Conservation (phyloP, 2,113 vertebrate species). For the Paradoxurus hermaphroditus region DNA sequence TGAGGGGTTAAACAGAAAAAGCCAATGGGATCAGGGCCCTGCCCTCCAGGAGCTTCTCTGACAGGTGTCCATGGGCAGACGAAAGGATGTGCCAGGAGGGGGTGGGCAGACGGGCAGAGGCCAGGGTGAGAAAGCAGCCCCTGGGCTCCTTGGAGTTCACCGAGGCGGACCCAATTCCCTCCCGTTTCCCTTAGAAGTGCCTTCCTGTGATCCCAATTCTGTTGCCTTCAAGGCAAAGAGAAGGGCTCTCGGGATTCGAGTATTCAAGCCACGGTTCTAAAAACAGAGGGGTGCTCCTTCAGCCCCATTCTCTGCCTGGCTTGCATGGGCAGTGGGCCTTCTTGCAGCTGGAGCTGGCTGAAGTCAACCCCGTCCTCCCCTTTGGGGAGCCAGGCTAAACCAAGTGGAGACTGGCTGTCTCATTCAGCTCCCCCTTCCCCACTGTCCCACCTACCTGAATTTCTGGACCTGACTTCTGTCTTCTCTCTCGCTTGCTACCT, state of each 20-base stretch:
- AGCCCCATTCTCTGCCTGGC: background rate
- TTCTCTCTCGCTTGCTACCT: conserved; percentile 63
- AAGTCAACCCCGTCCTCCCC: background rate
- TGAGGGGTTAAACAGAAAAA: background rate
- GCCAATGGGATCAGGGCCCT: background rate
- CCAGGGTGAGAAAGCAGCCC: background rate
- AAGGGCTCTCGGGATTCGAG: background rate
- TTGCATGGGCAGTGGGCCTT: background rate
- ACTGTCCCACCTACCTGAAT: conserved; percentile 55
- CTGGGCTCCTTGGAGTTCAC: background rate
- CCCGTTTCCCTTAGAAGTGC: background rate
- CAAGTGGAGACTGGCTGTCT: background rate
- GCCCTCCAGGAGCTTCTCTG: background rate
- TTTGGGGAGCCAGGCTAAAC: background rate
- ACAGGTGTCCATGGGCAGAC: background rate
- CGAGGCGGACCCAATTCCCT: background rate
- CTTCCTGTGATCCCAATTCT: background rate
- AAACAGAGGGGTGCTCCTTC: background rate
- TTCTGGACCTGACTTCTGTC: conserved; percentile 66
- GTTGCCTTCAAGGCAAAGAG: background rate
- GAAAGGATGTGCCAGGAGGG: background rate
- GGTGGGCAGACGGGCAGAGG: background rate
- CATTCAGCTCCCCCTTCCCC: background rate
- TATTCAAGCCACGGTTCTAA: background rate
- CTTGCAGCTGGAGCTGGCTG: background rate